phyloP scores from a whole-genome alignment of 2,797 vertebrate genomes.

The Phalloptychus januarius region DNA sequence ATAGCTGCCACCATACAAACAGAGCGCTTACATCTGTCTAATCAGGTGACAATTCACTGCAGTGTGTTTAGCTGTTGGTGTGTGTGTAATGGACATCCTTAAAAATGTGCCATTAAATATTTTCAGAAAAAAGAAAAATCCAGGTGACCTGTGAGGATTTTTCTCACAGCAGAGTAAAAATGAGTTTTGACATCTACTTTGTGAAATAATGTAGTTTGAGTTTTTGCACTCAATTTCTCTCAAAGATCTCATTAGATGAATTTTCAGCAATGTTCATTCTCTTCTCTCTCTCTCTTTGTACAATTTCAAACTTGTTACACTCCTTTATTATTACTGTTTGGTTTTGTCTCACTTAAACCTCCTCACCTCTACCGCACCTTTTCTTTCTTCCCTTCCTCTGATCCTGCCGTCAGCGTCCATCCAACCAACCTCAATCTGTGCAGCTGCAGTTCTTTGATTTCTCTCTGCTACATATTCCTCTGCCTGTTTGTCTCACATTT shows the following conservation, averaged over 20 bases:
- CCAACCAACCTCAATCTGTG: not conserved
- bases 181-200: constrained; percentile 21
- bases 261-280: constrained; percentile 19
- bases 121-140: not conserved
- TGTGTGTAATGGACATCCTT: not conserved
- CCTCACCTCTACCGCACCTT: constrained; percentile 6
- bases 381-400: constrained; percentile 3
- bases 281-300: constrained; percentile 23
- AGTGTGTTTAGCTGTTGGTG: not conserved
- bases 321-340: constrained; percentile 13
- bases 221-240: constrained; percentile 44
- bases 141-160: constrained; percentile 33
- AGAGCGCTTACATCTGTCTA: constrained; percentile 30
- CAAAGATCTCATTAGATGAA: constrained; percentile 57
- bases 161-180: constrained; percentile 27
- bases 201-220: constrained; percentile 32
- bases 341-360: constrained; percentile 1
- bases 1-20: constrained; percentile 39
- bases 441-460: not conserved
- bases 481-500: constrained; percentile 19
- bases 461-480: constrained; percentile 13
- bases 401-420: constrained; percentile 13
- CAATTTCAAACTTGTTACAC: constrained; percentile 16
- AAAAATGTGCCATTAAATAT: not conserved
- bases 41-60: constrained; percentile 30